Evolutionary conservation across 1,140 invertebrate species (phyloP), one percentile per base, ranked within the genome.

Genomic region (Cepaea nemoralis): DNA sequence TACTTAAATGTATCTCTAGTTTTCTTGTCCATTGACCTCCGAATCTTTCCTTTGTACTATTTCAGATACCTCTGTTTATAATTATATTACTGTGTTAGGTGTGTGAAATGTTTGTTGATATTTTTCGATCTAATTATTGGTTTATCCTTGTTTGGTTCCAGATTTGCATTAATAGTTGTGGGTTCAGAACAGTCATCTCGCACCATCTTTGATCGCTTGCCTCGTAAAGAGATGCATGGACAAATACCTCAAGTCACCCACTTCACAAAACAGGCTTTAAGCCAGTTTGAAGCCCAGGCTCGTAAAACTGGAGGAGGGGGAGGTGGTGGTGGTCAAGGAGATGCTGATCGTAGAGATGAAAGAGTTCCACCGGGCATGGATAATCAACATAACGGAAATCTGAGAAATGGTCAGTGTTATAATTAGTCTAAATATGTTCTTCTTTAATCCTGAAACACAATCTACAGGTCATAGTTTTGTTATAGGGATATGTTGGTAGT

Each of bases 141-240:
- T 55, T 55, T 24, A 3, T 55, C 50, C 50, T 55, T 55, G 16
- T 19, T 22, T 55, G 50, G n/a, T 55, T 55, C 50, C 50, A 91
- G 91, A 31, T 92, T 91, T 90, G 90, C 90, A 3, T 85, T 91
- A 31, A 89, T 92, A 27, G 85, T 90, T 10, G 85, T 92, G 12
- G 89, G 86, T 0, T 99, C 97, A 0, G 98, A 99, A 87, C 93
- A 94, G 82, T 99, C 98, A 83, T 94, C 97, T 87, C 94, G 97
- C 82, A 93, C 95, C 80, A 95, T 97, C 63, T 94, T 99, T 94
- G 98, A 99, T 77, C 94, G 96, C 84, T 92, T 99, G 59, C 95
- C 96, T 0, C 97, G 98, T 90, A 97, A 97, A 78, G 97, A 98
- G 88, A 93, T 99, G 22, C 97, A 99, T 91, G 98, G 98, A 39